phyloP scores from a whole-genome alignment of 2,888 invertebrate genomes.

The Rhorus exstirpatorius region DNA sequence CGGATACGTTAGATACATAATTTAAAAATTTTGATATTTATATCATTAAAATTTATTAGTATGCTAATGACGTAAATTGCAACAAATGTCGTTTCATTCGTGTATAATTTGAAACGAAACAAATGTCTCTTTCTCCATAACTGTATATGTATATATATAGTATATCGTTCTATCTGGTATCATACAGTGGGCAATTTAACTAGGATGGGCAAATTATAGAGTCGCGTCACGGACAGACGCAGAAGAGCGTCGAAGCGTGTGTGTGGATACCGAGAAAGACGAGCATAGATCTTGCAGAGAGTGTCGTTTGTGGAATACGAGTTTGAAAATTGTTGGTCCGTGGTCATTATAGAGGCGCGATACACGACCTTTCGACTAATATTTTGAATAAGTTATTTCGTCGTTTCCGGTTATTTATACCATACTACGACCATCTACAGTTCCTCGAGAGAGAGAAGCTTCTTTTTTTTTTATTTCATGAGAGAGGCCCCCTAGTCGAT shows the following conservation, averaged over 20 bases:
- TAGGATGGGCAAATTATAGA: constrained; percentile 62
- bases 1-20: no score
- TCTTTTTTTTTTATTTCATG: not conserved
- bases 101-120: not conserved
- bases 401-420: constrained; percentile 50
- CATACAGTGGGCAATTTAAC: constrained; percentile 26
- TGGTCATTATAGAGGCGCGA: constrained; percentile 55
- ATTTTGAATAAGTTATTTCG: constrained; percentile 48
- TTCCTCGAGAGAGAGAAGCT: not conserved
- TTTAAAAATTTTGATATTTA: no score
- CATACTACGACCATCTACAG: not conserved
- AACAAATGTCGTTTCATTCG: constrained; percentile 4
- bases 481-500: constrained; percentile 7
- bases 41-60: no score
- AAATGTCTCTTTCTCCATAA: not conserved
- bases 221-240: constrained; percentile 46
- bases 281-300: no score
- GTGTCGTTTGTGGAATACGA: constrained; percentile 21
- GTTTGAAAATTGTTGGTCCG: constrained; percentile 63
- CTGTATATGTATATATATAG: not conserved
- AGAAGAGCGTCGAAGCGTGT: constrained; percentile 40
- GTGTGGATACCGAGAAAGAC: not conserved
- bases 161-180: no score
- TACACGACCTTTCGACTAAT: constrained; percentile 52
- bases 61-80: constrained; percentile 14